phyloP scores from a whole-genome alignment of 2,888 invertebrate species.

The Eugnorisma glareosa region DNA sequence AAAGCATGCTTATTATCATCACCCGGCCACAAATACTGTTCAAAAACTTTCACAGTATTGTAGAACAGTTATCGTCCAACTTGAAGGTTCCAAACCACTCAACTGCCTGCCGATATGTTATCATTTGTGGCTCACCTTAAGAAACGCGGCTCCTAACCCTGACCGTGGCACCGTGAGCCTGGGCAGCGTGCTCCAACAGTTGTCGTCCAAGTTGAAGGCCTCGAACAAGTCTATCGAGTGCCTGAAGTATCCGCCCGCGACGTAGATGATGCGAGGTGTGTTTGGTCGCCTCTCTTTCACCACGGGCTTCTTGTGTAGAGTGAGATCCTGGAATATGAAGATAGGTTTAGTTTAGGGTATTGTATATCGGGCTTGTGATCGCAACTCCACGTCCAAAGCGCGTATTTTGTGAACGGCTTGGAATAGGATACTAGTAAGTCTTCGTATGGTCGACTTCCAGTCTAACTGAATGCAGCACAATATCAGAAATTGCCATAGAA shows the following conservation, averaged over 20 bases:
- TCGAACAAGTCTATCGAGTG: constrained; percentile 97
- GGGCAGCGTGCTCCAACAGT: constrained; percentile 95
- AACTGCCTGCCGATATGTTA: constrained; percentile 27
- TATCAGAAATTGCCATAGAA: background rate
- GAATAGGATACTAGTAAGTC: background rate
- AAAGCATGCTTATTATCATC: background rate
- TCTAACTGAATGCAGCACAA: background rate
- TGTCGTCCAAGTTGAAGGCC: constrained; percentile 96
- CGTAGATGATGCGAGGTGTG: constrained; percentile 96
- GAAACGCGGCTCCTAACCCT: constrained; percentile 96
- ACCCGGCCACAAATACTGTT: background rate
- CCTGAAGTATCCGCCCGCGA: constrained; percentile 96
- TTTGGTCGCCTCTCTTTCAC: constrained; percentile 97
- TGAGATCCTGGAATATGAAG: constrained; percentile 92
- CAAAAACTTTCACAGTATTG: background rate
- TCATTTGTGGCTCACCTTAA: constrained; percentile 12
- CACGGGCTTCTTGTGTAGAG: constrained; percentile 95
- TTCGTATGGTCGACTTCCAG: background rate
- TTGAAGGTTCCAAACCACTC: constrained; percentile 16
- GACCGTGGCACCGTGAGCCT: constrained; percentile 96
- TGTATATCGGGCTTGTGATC: background rate
- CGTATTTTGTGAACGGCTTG: background rate
- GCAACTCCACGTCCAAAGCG: background rate
- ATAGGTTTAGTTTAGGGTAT: constrained; percentile 6
- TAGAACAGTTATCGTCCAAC: constrained; percentile 14